A percentile compares a stretch with the other conserved stretches of the same genome.
Conservation (phyloP, 1,140 invertebrate species). For the Cotesia vestalis region DNA sequence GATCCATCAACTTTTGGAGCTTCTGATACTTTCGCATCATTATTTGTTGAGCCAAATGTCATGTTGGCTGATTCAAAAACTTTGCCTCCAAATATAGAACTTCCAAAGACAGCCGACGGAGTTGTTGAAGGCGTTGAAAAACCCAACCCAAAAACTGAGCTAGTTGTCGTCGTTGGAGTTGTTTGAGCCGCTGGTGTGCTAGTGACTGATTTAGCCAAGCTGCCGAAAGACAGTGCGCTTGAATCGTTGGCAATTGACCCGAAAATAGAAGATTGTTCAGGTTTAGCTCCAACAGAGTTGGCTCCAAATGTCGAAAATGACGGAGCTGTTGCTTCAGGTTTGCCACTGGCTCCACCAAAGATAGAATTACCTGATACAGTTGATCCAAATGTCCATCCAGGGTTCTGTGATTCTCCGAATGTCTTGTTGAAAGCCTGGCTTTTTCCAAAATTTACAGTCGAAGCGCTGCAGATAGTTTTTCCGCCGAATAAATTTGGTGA, state of each 20-base stretch:
- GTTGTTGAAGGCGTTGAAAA: background rate
- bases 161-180: background rate
- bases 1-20: constrained; percentile 4
- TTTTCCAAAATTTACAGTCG: background rate
- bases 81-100: constrained; percentile 19
- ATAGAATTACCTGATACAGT: background rate
- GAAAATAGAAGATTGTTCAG: constrained; percentile 18
- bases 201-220: no score
- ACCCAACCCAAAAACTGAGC: background rate
- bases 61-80: constrained; percentile 5
- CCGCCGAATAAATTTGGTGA: background rate
- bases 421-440: background rate
- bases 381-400: background rate
- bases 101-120: background rate
- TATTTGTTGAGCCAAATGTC: background rate
- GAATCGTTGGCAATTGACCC: constrained; percentile 8
- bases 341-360: background rate
- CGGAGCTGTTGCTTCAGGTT: background rate
- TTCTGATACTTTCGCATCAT: constrained; percentile 2
- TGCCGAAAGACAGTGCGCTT: no score
- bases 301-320: background rate
- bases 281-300: background rate
- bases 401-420: background rate
- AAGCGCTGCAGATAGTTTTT: background rate
- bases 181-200: no score